Evolutionary conservation across 2,113 vertebrate genomes (phyloP), one percentile per base, ranked within the genome.

Genomic region (Hippocampus comes): DNA sequence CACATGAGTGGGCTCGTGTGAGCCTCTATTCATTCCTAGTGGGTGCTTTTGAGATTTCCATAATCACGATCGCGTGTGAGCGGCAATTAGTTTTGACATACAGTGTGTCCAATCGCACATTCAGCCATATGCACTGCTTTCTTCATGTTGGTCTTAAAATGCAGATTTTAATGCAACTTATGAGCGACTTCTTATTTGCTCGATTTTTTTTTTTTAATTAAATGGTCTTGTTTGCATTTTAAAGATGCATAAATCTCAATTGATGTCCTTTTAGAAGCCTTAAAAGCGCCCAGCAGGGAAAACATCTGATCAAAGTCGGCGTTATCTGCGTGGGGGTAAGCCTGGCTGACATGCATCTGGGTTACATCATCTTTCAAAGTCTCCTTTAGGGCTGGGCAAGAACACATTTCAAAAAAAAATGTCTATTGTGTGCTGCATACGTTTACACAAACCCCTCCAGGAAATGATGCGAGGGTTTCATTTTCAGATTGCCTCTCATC

Each of bases 401-500:
- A 61, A 67, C 65, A 30, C 9, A 25, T 15, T 38, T 6, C 0
- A 1, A 1, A 14, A 48, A 68, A 49, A 30, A 30, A n/a, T 70
- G 51, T 30, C 42, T 82, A 79, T 71, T 78, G 82, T 82, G 80
- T 74, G 71, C 72, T 77, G 65, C 82, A 86, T 85, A 79, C 71
- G 74, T 83, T 88, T 82, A 76, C 76, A 59, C 57, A 79, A 78
- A 87, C 75, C 86, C 85, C 85, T 73, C 25, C 51, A 74, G 82
- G 76, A 60, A 78, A 64, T 71, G 67, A 85, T 73, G 56, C 23
- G 21, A 18, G 56, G 76, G 85, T 78, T 87, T 78, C 74, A 73
- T 82, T 90, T 85, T 81, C 86, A 75, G 82, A 81, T 61, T 34
- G 9, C 83, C 75, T 81, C 80, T 82, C 76, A 81, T 86, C 83